Conservation (phyloP, 2,888 invertebrate species). For the Sympetrum striolatum region DNA sequence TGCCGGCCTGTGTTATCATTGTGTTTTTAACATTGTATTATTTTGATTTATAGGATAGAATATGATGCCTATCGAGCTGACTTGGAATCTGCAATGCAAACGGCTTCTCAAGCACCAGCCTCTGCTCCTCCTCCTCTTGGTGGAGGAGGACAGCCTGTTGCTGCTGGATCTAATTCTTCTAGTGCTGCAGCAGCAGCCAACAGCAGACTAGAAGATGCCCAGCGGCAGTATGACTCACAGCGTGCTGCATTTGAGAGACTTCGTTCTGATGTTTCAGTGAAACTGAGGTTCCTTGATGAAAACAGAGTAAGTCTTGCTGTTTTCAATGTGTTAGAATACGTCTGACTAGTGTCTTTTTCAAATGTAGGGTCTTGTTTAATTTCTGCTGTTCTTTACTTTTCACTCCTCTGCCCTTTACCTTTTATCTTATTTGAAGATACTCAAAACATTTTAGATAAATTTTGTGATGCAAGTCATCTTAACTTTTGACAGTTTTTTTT, state of each 20-base stretch:
- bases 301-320: slow-evolving; percentile 75
- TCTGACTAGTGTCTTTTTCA: no score
- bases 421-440: no score
- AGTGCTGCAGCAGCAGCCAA: slow-evolving; percentile 54
- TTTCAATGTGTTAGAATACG: no score
- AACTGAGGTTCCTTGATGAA: slow-evolving; percentile 95
- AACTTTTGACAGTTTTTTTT: no score
- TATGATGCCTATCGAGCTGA: slow-evolving; percentile 98
- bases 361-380: no score
- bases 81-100: slow-evolving; percentile 79
- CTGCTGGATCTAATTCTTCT: slow-evolving; percentile 49
- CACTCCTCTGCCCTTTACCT: no score
- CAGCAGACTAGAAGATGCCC: slow-evolving; percentile 77
- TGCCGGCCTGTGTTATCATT: no score
- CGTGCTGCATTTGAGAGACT: slow-evolving; percentile 92
- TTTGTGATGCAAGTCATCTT: no score
- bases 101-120: slow-evolving; percentile 64
- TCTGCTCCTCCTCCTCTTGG: slow-evolving; percentile 57
- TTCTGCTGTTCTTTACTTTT: no score
- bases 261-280: slow-evolving; percentile 91
- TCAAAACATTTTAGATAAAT: no score
- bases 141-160: slow-evolving; percentile 56
- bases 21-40: background rate
- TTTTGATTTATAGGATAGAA: slow-evolving; percentile 74
- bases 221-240: slow-evolving; percentile 81